A percentile compares a stretch with the other conserved stretches of the same genome.
Evolutionary conservation across 1,140 invertebrate species (phyloP).

Genomic region (Neodiprion virginianus): DNA sequence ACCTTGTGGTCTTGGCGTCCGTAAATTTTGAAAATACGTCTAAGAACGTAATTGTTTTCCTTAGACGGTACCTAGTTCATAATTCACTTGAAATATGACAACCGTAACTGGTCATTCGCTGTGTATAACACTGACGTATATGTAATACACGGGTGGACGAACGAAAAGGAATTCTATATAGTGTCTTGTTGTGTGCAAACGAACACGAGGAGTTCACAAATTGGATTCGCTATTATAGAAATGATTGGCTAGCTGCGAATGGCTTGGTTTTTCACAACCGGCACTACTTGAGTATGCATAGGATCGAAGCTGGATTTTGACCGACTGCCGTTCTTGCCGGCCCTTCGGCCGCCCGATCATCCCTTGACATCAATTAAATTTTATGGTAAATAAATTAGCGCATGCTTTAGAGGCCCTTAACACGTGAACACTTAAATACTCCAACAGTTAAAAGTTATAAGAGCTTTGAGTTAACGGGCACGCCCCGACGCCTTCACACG

Average conservation of each 20-base stretch:
- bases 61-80: neutral
- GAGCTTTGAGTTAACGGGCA: neutral
- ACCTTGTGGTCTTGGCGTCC: neutral
- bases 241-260: neutral
- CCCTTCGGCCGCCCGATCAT: neutral
- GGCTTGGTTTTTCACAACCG: neutral
- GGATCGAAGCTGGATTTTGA: neutral
- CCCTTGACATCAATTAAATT: neutral
- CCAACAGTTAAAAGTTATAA: constrained; percentile 4
- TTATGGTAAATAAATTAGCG: constrained; percentile 7
- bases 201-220: neutral
- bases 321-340: neutral
- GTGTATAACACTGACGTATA: too few relatives aligned
- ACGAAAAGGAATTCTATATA: neutral
- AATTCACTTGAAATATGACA: neutral
- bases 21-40: constrained; percentile 1
- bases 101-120: neutral
- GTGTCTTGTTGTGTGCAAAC: neutral
- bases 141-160: too few relatives aligned
- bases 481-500: constrained; percentile 1
- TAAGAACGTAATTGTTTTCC: neutral
- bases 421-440: constrained; percentile 3
- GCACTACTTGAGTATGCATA: neutral
- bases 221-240: neutral
- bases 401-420: constrained; percentile 4